phyloP scores from a whole-genome alignment of 1,140 invertebrate genomes.

The Aphidius ervi region DNA sequence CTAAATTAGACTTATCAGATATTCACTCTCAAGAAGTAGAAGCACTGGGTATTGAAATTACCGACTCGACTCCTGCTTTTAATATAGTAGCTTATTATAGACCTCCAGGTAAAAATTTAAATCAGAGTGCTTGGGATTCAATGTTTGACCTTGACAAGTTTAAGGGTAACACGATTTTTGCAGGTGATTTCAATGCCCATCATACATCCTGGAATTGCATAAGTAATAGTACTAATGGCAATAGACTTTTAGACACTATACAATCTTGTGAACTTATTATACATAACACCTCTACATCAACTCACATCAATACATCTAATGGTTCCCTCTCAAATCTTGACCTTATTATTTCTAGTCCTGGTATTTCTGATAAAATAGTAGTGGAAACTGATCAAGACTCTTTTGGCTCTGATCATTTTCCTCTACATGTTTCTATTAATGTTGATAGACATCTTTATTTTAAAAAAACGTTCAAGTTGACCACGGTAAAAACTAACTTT shows the following conservation, averaged over 20 bases:
- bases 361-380: conserved; percentile 12
- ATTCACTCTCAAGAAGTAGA: background rate
- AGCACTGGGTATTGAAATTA: conserved; percentile 11
- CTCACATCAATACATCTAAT: conserved; percentile 12
- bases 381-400: conserved; percentile 14
- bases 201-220: conserved; percentile 12
- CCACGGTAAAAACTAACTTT: conserved; percentile 15
- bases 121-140: background rate
- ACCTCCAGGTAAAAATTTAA: conserved; percentile 1
- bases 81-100: conserved; percentile 15
- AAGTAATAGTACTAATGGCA: conserved; percentile 3
- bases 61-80: conserved; percentile 4
- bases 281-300: conserved; percentile 3
- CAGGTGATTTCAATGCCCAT: conserved; percentile 16
- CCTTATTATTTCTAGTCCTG: conserved; percentile 13
- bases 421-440: too few species aligned
- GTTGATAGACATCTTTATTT: conserved; percentile 14
- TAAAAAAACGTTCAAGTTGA: conserved; percentile 13
- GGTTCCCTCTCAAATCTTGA: conserved; percentile 18
- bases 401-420: conserved; percentile 18
- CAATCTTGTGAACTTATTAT: conserved; percentile 10
- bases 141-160: background rate
- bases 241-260: conserved; percentile 13
- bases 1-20: background rate
- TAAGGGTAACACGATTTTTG: conserved; percentile 11